A percentile compares a stretch with the other conserved stretches of the same genome.
These are phyloP conservation scores for Athalia circularis DNA, from an alignment of 2,888 invertebrate genomes.

Conservation along the genomic window DNA sequence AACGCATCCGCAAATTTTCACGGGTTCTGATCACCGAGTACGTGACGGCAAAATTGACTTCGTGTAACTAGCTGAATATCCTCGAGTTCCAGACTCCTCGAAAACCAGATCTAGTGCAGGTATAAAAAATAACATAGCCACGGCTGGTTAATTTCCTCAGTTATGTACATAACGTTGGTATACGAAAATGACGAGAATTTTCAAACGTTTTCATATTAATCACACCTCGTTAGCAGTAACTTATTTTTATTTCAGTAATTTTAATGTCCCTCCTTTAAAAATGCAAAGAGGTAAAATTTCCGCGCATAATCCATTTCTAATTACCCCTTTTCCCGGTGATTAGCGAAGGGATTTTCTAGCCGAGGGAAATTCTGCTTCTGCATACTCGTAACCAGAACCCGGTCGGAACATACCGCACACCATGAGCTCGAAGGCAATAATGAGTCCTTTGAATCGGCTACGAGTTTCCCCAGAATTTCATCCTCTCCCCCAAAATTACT, in stretches of 20 bases:
- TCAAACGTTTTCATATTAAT: neutral
- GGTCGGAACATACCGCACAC: constrained; percentile 4
- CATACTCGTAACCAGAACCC: constrained; percentile 18
- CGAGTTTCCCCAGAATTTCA: constrained; percentile 2
- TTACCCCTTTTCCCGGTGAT: constrained; percentile 13
- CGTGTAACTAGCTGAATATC: neutral
- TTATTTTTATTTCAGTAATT: too few relatives aligned
- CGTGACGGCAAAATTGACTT: constrained; percentile 17
- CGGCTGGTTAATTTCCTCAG: neutral
- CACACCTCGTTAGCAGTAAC: neutral
- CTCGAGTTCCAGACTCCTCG: neutral
- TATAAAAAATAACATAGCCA: neutral
- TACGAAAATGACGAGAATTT: neutral
- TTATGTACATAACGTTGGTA: neutral
- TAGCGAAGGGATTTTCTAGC: constrained; percentile 16
- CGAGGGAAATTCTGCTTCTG: neutral
- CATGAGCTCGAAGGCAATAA: neutral
- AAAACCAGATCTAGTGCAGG: neutral
- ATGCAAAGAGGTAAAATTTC: neutral
- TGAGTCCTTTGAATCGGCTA: constrained; percentile 19
- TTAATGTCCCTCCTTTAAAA: too few relatives aligned
- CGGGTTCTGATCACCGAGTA: constrained; percentile 13
- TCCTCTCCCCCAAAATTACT: constrained; percentile 6
- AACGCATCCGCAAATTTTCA: constrained; percentile 26
- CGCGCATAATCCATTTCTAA: constrained; percentile 9